These are phyloP conservation scores for Drosophila dunni DNA, from an alignment of 1,140 invertebrate genomes.

Conservation along the genomic window DNA sequence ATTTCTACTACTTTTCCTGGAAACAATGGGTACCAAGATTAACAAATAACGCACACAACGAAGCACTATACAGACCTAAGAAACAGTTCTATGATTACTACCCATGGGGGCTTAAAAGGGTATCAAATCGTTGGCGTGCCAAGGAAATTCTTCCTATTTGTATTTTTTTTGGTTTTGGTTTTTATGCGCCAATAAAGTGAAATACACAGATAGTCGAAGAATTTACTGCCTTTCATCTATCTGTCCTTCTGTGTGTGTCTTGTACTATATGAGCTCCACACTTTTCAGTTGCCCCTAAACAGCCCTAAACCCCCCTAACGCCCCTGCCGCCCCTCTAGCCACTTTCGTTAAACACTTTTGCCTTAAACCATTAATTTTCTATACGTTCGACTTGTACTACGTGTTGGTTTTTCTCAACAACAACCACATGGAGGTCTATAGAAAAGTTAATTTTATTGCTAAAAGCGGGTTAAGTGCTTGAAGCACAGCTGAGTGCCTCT, in stretches of 20 bases:
- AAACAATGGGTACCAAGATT: too few relatives aligned
- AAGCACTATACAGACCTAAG: too few relatives aligned
- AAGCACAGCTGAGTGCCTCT: conserved; percentile 70
- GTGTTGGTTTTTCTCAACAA: conserved; percentile 43
- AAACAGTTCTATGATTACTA: too few relatives aligned
- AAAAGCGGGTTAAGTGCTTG: conserved; percentile 83
- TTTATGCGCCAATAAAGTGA: conserved; percentile 82
- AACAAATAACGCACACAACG: too few relatives aligned
- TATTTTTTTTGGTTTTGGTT: conserved; percentile 54
- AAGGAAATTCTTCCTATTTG: conserved; percentile 13
- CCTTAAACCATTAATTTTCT: conserved; percentile 84
- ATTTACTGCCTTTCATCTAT: conserved; percentile 73
- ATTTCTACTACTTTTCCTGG: too few relatives aligned
- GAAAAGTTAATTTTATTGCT: conserved; percentile 84
- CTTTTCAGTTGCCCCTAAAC: background rate
- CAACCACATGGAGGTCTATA: conserved; percentile 41
- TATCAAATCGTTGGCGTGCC: too few relatives aligned
- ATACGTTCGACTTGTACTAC: conserved; percentile 76
- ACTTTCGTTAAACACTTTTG: conserved; percentile 84
- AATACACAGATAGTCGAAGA: conserved; percentile 76
- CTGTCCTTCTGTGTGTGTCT: conserved; percentile 6
- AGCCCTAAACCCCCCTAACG: background rate
- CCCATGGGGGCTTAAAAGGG: too few relatives aligned
- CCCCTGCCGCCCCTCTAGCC: conserved; percentile 42
- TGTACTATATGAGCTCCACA: conserved; percentile 19